phyloP scores from a whole-genome alignment of 2,797 vertebrate genomes.

The Sebastes hubbsi region DNA sequence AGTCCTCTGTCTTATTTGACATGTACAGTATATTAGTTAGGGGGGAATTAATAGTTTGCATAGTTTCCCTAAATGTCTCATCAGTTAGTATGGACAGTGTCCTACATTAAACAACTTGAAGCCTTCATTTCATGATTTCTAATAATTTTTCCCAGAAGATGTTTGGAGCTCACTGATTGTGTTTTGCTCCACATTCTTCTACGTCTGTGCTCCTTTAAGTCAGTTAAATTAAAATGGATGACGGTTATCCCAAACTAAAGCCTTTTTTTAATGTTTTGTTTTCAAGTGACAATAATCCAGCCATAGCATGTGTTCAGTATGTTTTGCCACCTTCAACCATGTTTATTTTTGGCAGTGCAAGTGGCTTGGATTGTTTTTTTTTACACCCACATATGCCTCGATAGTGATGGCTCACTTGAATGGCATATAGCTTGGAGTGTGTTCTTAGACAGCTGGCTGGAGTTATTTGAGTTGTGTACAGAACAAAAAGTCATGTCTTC shows the following conservation, averaged over 20 bases:
- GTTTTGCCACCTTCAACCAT: not conserved
- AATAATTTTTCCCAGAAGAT: not conserved
- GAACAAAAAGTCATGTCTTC: slow-evolving; percentile 13
- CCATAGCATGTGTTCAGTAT: not conserved
- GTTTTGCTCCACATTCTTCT: not conserved
- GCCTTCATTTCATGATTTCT: not conserved
- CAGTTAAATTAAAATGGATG: not conserved
- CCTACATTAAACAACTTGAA: not conserved
- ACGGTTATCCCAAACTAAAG: not conserved
- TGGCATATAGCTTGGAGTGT: slow-evolving; percentile 6
- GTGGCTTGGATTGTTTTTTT: not conserved
- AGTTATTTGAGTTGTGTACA: slow-evolving; percentile 14
- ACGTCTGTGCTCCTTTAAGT: not conserved
- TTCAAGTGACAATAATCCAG: not conserved
- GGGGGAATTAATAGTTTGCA: not conserved
- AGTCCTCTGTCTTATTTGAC: no score
- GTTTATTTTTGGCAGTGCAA: slow-evolving; percentile 25
- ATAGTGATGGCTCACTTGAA: slow-evolving; percentile 45
- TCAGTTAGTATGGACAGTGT: not conserved
- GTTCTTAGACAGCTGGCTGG: slow-evolving; percentile 7
- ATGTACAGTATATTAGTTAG: not conserved
- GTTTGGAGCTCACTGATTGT: not conserved
- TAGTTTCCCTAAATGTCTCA: not conserved
- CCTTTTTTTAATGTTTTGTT: not conserved
- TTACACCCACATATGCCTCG: slow-evolving; percentile 34